Evolutionary conservation across 2,888 invertebrate genomes (phyloP).

Genomic region (Drosophila neoperkinsi): DNA sequence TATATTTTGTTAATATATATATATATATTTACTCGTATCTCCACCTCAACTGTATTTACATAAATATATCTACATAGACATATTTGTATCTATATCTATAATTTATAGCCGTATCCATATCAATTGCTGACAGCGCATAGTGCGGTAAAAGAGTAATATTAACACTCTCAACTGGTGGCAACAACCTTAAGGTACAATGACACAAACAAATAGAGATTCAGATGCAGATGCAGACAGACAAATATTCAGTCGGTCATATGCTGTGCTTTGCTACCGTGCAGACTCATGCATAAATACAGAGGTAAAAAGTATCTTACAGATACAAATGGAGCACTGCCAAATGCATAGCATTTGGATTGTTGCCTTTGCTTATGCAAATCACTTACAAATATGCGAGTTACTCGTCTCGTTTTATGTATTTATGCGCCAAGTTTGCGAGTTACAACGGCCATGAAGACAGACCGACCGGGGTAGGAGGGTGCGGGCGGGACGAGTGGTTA

Average conservation of each 20-base stretch:
- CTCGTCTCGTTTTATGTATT: constrained; percentile 67
- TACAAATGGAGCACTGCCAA: constrained; percentile 32
- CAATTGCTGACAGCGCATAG: constrained; percentile 13
- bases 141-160: constrained; percentile 22
- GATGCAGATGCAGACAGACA: constrained; percentile 3
- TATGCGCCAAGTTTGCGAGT: constrained; percentile 48
- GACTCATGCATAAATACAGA: constrained; percentile 56
- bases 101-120: constrained; percentile 8
- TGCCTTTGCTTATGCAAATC: constrained; percentile 64
- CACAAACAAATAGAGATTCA: constrained; percentile 10
- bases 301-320: constrained; percentile 38
- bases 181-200: constrained; percentile 42
- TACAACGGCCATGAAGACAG: not conserved
- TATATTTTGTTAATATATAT: not conserved
- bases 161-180: constrained; percentile 24
- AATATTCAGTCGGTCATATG: not conserved
- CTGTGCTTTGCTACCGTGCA: constrained; percentile 24
- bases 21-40: not conserved
- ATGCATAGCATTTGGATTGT: constrained; percentile 28
- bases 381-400: constrained; percentile 52
- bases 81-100: not conserved
- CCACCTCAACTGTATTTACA: no score
- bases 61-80: not conserved
- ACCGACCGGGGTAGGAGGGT: not conserved
- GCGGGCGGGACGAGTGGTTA: not conserved